phyloP scores from a whole-genome alignment of 2,888 invertebrate genomes.

The Eristalis arbustorum region DNA sequence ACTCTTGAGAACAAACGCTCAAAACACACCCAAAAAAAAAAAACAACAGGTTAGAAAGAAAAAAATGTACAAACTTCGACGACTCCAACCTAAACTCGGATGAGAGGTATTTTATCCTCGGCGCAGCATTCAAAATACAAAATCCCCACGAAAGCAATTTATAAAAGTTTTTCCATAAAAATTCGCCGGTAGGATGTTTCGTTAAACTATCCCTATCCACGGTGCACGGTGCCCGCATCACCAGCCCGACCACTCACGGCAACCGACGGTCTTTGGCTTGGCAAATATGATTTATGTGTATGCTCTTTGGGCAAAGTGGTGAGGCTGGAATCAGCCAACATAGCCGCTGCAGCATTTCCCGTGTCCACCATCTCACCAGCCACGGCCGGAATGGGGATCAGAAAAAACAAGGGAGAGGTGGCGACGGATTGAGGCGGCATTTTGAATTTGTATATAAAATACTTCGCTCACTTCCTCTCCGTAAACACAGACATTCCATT shows the following conservation, averaged over 20 bases:
- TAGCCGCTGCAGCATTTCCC: background rate
- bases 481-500: background rate
- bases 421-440: background rate
- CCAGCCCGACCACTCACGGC: background rate
- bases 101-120: constrained; percentile 2
- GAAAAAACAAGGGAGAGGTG: background rate
- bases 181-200: constrained; percentile 79
- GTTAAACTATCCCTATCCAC: constrained; percentile 74
- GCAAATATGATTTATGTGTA: constrained; percentile 50
- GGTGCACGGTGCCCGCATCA: background rate
- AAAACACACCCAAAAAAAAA: background rate
- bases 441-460: background rate
- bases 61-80: background rate
- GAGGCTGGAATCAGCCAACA: background rate
- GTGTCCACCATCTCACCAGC: constrained; percentile 22
- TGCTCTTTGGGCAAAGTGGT: constrained; percentile 34
- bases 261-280: constrained; percentile 30
- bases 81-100: background rate
- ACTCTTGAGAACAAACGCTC: background rate
- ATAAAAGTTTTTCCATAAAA: constrained; percentile 79
- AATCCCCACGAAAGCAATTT: constrained; percentile 77
- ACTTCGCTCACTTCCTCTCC: background rate
- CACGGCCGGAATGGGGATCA: constrained; percentile 6
- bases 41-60: background rate
- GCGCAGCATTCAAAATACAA: constrained; percentile 47